Evolutionary conservation across 2,888 invertebrate genomes (phyloP).

Genomic region (Pristionchus exspectatus): DNA sequence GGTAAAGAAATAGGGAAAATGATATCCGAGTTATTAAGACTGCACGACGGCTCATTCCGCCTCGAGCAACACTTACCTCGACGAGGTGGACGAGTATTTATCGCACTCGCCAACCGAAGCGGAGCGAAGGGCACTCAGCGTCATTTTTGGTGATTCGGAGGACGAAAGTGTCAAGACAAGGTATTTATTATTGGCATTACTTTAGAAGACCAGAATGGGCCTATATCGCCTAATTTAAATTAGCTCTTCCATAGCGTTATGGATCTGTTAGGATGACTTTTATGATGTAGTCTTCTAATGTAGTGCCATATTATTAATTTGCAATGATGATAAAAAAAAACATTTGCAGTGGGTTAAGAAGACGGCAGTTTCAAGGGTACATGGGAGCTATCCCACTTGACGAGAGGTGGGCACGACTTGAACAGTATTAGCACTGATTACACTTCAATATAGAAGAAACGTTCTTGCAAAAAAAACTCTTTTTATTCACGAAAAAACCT

Average conservation of each 20-base stretch:
- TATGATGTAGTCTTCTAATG: too few relatives aligned
- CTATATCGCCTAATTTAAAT: too few relatives aligned
- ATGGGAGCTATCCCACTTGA: not conserved
- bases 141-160: constrained; percentile 41
- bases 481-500: too few relatives aligned
- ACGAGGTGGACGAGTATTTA: not conserved
- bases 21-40: not conserved
- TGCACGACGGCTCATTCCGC: not conserved
- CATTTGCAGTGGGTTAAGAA: not conserved
- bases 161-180: constrained; percentile 1
- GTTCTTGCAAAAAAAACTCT: too few relatives aligned
- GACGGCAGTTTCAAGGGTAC: not conserved
- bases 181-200: not conserved
- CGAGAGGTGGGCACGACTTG: too few relatives aligned
- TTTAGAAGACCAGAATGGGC: too few relatives aligned
- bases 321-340: too few relatives aligned
- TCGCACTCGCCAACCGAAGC: not conserved
- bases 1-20: not conserved
- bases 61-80: not conserved
- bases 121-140: not conserved
- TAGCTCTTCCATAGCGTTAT: too few relatives aligned
- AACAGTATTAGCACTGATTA: too few relatives aligned
- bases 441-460: too few relatives aligned
- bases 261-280: too few relatives aligned
- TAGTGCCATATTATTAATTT: too few relatives aligned